These are phyloP conservation scores for Ophion slaviceki DNA, from an alignment of 2,888 invertebrate genomes.

Conservation along the genomic window DNA sequence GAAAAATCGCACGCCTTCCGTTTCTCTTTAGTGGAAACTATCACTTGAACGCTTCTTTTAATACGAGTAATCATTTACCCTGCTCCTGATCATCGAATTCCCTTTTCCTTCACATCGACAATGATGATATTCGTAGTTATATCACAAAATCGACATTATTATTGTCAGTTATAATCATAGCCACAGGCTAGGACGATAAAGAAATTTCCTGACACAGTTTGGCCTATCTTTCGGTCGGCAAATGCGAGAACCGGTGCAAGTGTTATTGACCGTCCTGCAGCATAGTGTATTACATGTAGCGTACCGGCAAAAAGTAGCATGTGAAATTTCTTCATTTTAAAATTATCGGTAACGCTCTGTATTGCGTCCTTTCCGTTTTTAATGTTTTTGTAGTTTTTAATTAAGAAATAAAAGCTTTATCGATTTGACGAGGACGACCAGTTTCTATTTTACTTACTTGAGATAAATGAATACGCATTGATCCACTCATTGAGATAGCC, in stretches of 20 bases:
- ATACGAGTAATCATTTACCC: too few relatives aligned
- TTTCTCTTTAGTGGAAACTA: background rate
- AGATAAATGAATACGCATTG: conserved; percentile 88
- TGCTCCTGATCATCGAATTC: too few relatives aligned
- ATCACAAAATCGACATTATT: too few relatives aligned
- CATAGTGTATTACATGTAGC: background rate
- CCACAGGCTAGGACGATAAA: conserved; percentile 18
- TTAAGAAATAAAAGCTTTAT: background rate
- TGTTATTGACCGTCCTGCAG: background rate
- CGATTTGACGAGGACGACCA: conserved; percentile 11
- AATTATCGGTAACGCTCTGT: background rate
- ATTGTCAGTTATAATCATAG: background rate
- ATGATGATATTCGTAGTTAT: too few relatives aligned
- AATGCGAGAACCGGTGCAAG: background rate
- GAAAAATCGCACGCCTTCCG: background rate
- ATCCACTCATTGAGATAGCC: conserved; percentile 90
- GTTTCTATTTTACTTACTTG: conserved; percentile 86
- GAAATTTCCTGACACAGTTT: background rate
- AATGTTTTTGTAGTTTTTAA: background rate
- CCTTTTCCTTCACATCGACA: too few relatives aligned
- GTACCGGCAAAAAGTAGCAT: background rate
- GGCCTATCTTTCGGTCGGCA: conserved; percentile 18
- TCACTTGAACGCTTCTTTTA: background rate
- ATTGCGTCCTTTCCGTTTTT: background rate
- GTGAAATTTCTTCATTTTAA: background rate